Percentiles rank a stretch among this genome's conserved stretches.
Evolutionary conservation across 2,797 vertebrate species (phyloP).

Genomic region (Dicrostonyx torquatus): DNA sequence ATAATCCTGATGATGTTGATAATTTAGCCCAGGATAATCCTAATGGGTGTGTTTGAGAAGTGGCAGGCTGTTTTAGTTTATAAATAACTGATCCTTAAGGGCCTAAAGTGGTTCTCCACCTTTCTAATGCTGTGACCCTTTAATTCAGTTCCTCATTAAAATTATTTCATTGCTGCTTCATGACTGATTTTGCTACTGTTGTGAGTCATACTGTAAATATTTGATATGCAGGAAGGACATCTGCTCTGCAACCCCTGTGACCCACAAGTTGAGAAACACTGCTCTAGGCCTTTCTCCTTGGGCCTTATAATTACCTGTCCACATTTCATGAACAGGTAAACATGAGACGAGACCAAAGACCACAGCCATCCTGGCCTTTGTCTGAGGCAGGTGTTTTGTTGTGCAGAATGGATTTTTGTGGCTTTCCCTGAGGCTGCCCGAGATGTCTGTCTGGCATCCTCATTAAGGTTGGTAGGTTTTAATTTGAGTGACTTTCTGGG

Average conservation of each 20-base stretch:
- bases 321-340: constrained; percentile 75
- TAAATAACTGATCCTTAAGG: neutral
- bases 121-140: too few relatives aligned
- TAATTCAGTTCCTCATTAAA: neutral
- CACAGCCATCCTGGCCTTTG: constrained; percentile 56
- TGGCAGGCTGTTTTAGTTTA: constrained; percentile 9
- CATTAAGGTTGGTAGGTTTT: constrained; percentile 82
- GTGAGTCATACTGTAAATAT: neutral
- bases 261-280: neutral
- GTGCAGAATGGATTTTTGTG: constrained; percentile 82
- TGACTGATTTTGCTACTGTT: neutral
- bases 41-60: constrained; percentile 74
- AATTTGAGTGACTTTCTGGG: constrained; percentile 85
- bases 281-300: constrained; percentile 58
- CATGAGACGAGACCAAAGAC: neutral
- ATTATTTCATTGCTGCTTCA: neutral
- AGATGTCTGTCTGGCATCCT: constrained; percentile 81
- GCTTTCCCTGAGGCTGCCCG: constrained; percentile 71
- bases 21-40: constrained; percentile 54
- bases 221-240: neutral
- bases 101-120: neutral
- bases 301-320: constrained; percentile 56
- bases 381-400: constrained; percentile 74
- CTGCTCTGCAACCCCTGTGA: neutral
- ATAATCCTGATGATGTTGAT: constrained; percentile 58